Evolutionary conservation across 2,797 vertebrate genomes (phyloP), one percentile per base, ranked within the genome.

Genomic region (Miichthys miiuy): DNA sequence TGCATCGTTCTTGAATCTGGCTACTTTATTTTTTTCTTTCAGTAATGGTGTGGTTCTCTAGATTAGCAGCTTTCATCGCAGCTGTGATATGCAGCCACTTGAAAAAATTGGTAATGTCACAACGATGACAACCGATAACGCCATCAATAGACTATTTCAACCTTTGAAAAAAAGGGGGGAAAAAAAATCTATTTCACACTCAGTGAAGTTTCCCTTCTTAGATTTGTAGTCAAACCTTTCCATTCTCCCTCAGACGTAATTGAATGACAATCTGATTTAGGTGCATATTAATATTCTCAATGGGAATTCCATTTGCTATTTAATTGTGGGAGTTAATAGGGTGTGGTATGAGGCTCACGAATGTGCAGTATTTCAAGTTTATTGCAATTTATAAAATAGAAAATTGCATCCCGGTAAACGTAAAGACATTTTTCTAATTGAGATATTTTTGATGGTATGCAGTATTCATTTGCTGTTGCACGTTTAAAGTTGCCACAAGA

Each of bases 251-350:
- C 58, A 63, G 20, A 86, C 75, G 20, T 89, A 86, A 86, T 79
- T 86, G 83, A 83, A 88, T 88, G 84, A 84, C 82, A 87, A 67
- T 83, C 74, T 82, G 85, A 91, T 77, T 88, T 82, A 89, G 81
- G 81, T 88, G 61, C 72, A 75, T 80, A 87, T 86, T 86, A 91
- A 79, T 86, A 83, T 87, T 77, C 76, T 81, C 79, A 86, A 69
- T 80, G 72, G 69, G 72, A 85, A 80, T 81, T 81, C 58, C 75
- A 88, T 87, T 91, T 88, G 67, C 85, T 64, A 82, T 87, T 81
- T 87, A 81, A 89, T 87, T 50, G 58, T 81, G 47, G 50, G 80
- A 89, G 72, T 85, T 89, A 88, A 90, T 83, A 77, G 73, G 75
- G 64, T 85, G 80, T 85, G 64, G 60, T 81, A 83, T 77, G 57